These are phyloP conservation scores for Pterois miles DNA, from an alignment of 2,797 vertebrate genomes.

Conservation along the genomic window DNA sequence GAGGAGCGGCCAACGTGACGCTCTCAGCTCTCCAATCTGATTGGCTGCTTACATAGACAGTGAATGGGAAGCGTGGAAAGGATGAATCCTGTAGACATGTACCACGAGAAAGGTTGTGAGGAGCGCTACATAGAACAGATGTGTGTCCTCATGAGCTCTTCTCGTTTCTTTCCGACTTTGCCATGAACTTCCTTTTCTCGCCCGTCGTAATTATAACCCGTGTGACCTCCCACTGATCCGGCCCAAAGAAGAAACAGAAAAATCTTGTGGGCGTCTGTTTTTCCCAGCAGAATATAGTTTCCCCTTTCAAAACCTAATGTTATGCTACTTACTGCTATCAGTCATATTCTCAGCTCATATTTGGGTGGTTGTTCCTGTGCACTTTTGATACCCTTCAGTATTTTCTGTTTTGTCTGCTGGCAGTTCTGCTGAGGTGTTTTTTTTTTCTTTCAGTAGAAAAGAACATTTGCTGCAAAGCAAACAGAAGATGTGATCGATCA, in stretches of 20 bases:
- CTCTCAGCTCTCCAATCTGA: no score
- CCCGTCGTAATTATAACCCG: conserved; percentile 29
- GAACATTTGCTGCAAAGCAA: no score
- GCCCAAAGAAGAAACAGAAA: conserved; percentile 7
- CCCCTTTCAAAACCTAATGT: not conserved
- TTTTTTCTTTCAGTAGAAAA: no score
- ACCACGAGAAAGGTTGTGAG: no score
- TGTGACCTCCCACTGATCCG: conserved; percentile 15
- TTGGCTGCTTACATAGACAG: no score
- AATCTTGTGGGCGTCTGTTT: no score
- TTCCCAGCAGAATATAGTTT: not conserved
- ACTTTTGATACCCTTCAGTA: not conserved
- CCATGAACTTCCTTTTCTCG: not conserved
- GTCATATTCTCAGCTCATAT: no score
- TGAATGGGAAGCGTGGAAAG: no score
- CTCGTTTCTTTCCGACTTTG: not conserved
- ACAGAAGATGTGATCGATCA: not conserved
- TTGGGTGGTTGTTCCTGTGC: not conserved
- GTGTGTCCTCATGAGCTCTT: not conserved
- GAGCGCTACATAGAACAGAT: no score
- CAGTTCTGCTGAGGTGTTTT: not conserved
- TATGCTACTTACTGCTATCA: no score
- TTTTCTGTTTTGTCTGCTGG: rapidly evolving
- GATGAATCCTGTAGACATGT: no score
- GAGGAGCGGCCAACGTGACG: no score